These are phyloP conservation scores for Blennius ocellaris DNA, from an alignment of 2,113 vertebrate species.

Conservation along the genomic window DNA sequence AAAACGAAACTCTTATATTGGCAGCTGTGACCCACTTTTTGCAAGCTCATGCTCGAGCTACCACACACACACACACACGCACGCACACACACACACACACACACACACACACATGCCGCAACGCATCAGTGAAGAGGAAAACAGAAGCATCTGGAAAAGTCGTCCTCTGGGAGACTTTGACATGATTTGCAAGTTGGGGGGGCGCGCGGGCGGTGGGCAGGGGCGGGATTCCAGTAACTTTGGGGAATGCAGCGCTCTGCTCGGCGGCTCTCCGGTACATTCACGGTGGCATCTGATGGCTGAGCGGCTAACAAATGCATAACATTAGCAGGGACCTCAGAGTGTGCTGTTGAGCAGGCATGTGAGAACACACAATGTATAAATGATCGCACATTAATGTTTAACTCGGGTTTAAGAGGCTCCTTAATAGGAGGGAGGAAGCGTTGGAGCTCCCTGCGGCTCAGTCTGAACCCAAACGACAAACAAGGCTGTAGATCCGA, in stretches of 20 bases:
- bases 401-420: slow-evolving; percentile 64
- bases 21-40: slow-evolving; percentile 85
- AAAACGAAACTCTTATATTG: slow-evolving; percentile 38
- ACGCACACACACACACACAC: slow-evolving; percentile 21
- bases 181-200: slow-evolving; percentile 63
- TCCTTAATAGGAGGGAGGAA: slow-evolving; percentile 21
- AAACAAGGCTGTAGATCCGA: slow-evolving; percentile 21
- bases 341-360: slow-evolving; percentile 25
- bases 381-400: slow-evolving; percentile 66
- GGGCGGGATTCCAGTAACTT: slow-evolving; percentile 47
- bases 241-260: slow-evolving; percentile 24
- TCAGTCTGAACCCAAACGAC: slow-evolving; percentile 29
- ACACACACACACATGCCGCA: slow-evolving; percentile 32
- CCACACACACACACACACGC: slow-evolving; percentile 8
- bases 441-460: slow-evolving; percentile 33
- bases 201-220: slow-evolving; percentile 8
- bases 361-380: slow-evolving; percentile 55
- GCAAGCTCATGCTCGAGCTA: slow-evolving; percentile 62
- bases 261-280: slow-evolving; percentile 37
- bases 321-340: slow-evolving; percentile 12
- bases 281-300: slow-evolving; percentile 38
- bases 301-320: slow-evolving; percentile 42
- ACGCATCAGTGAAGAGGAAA: slow-evolving; percentile 76
- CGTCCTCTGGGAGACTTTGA: slow-evolving; percentile 74
- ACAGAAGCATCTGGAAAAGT: slow-evolving; percentile 82